These are phyloP conservation scores for Apocrypta bakeri DNA, from an alignment of 1,140 invertebrate species.

Conservation along the genomic window DNA sequence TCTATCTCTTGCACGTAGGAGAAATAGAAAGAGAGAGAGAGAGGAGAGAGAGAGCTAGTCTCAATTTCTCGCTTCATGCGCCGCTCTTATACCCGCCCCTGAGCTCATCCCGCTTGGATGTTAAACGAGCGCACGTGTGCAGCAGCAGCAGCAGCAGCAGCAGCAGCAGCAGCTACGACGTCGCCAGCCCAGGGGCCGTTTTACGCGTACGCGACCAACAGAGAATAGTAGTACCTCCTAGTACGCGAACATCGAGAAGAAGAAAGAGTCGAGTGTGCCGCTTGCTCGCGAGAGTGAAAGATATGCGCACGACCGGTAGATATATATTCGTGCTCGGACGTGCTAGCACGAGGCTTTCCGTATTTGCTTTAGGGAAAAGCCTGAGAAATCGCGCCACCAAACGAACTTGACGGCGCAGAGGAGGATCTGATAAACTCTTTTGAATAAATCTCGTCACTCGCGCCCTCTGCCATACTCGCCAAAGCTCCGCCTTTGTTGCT, in stretches of 20 bases:
- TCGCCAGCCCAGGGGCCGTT: constrained; percentile 14
- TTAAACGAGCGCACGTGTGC: constrained; percentile 46
- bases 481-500: no score
- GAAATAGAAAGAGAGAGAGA: background rate
- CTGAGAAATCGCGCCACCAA: constrained; percentile 32
- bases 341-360: constrained; percentile 13
- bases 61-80: constrained; percentile 35
- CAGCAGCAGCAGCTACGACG: constrained; percentile 13
- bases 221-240: background rate
- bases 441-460: constrained; percentile 30
- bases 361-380: constrained; percentile 21
- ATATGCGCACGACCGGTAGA: constrained; percentile 6
- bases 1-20: constrained; percentile 26
- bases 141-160: background rate
- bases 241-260: no score
- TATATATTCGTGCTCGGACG: constrained; percentile 16
- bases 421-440: constrained; percentile 37
- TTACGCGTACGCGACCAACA: background rate
- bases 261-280: no score
- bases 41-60: background rate
- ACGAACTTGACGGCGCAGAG: constrained; percentile 12
- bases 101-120: constrained; percentile 27
- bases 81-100: background rate
- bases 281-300: constrained; percentile 36
- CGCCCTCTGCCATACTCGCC: no score